phyloP scores from a whole-genome alignment of 1,140 invertebrate genomes.

The Myzus persicae region DNA sequence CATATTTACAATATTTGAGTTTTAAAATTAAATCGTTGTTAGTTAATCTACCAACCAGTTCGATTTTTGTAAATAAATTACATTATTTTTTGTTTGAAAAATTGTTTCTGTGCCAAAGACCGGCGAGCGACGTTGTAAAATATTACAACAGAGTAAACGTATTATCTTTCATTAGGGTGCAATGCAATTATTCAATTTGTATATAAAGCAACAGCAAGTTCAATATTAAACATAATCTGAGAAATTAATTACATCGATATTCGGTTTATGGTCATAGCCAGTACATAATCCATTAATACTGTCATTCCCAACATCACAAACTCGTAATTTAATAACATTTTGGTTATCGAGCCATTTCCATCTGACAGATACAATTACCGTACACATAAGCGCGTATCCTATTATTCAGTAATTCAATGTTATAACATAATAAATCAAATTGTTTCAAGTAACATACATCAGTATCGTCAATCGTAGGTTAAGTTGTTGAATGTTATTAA shows the following conservation, averaged over 20 bases:
- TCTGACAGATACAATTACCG: constrained; percentile 29
- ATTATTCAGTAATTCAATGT: neutral
- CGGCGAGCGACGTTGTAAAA: neutral
- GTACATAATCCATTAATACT: constrained; percentile 40
- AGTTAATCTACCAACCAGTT: neutral
- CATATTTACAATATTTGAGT: neutral
- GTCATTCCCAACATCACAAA: constrained; percentile 31
- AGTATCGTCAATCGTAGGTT: neutral
- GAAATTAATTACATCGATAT: constrained; percentile 44
- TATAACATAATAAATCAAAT: neutral
- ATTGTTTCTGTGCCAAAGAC: neutral
- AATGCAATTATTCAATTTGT: neutral
- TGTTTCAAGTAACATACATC: neutral
- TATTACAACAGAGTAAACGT: neutral
- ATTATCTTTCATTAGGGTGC: neutral
- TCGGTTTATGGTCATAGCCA: constrained; percentile 32
- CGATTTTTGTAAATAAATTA: neutral
- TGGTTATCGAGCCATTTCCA: constrained; percentile 37
- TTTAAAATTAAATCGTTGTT: neutral
- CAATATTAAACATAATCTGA: constrained; percentile 41
- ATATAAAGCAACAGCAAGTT: neutral
- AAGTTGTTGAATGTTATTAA: neutral
- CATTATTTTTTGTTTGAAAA: neutral
- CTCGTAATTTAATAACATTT: constrained; percentile 44
- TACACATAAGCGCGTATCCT: neutral